Base-by-base conservation (phyloP, 2,113 vertebrate genomes). In the Circaetus gallicus region DNA sequence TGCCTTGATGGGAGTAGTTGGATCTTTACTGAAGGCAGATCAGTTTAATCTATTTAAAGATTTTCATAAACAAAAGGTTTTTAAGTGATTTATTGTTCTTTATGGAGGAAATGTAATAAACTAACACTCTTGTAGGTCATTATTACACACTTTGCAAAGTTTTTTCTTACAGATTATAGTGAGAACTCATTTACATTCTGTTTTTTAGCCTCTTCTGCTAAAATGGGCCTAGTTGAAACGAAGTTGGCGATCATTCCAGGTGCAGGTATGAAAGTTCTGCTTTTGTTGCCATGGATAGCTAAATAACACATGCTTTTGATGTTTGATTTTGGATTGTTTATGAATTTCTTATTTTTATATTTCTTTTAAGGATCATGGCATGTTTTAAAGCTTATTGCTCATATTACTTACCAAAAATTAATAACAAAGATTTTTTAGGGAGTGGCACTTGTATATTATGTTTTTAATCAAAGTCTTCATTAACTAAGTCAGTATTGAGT, bases 201-300 rank as follows among this genome's bases (percentile, higher is more conserved):
- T 63, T 89, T 97, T 95, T 96, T 79, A 99, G 99, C 99, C 26
- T 97, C 98, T 70, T 98, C 98, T 95, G 99, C 99, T 16, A 99
- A 99, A 98, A 99, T 99, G 99, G 99, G 99, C 79, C 97, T 99
- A 15, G 99, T 99, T 82, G 99, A 99, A 98, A 98, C 99, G 19
- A 99, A 99, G 96, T 92, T 99, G 93, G 99, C 99, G 0, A 99
- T 99, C 85, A 99, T 99, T 98, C 99, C 99, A 50, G 99, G 99
- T 95, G 99, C 99, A 98, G 99, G 99, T 99, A 98, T 98, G 98
- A 82, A 77, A 70, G 50, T 36, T 85, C 65, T 61, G 21, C n/a
- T 90, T 63, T 74, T 89, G 13, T 36, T 92, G 29, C n/a, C 3
- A 4, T 11, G 9, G 20, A 25, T 88, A 81, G n/a, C 10, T 66